Evolutionary conservation across 2,888 invertebrate genomes (phyloP), one percentile per base, ranked within the genome.

Genomic region (Agelastica alni): DNA sequence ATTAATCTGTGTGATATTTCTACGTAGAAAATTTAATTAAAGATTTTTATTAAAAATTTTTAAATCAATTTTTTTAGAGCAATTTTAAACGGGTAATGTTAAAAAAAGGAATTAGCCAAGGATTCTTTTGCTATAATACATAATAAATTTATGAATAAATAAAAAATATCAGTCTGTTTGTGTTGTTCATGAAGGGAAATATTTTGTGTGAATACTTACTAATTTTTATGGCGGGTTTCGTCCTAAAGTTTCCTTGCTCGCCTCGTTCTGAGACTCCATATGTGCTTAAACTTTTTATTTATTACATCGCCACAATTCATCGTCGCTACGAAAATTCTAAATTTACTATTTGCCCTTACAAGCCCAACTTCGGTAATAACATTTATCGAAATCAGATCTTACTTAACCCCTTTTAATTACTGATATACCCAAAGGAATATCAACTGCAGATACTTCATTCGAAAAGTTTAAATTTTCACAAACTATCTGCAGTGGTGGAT

Each of bases 211-310:
- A 9, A 26, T 7, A 3, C 26, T n/a, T 26, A 26, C 7, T 26
- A 26, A 26, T 7, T 26, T 26, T 26, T 9, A 6, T 9, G 26
- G 26, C 26, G 9, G 26, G 26, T 26, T 26, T 26, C 26, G 9
- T 26, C 6, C 26, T 59, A 53, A 54, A 56, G 59, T 59, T 46
- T 44, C 45, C 43, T 39, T 43, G 46, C 48, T 51, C 48, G 47
- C 53, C 44, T 51, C 53, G 58, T 58, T 64, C 54, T 55, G 59
- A 62, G 63, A 59, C 57, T 65, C 61, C 61, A 64, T 59, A 59
- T 65, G 61, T 62, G 62, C 62, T 62, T 62, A 58, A 62, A 62
- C 59, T 61, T 59, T 61, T 61, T 66, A 66, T 66, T 66, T 66
- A 66, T 63, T 47, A 53, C 58, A 53, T 58, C 41, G 51, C 55